These are phyloP conservation scores for Cheilosia variabilis DNA, from an alignment of 2,888 invertebrate genomes.

Conservation along the genomic window DNA sequence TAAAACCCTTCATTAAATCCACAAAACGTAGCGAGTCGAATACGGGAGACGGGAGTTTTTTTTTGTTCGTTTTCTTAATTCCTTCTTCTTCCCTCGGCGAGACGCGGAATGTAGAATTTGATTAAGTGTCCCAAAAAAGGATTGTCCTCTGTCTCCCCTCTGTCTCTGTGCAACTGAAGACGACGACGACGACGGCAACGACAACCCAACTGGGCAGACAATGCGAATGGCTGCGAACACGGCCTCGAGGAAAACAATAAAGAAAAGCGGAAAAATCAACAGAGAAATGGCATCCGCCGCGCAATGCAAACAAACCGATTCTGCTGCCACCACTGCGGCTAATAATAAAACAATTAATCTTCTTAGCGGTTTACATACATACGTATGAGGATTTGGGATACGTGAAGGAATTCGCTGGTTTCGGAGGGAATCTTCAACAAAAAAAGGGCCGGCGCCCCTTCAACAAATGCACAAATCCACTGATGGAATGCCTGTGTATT, in stretches of 20 bases:
- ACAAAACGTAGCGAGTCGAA: constrained; percentile 7
- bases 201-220: constrained; percentile 31
- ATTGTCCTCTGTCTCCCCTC: constrained; percentile 52
- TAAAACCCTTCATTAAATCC: constrained; percentile 73
- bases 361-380: constrained; percentile 76
- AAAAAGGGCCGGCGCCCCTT: constrained; percentile 23
- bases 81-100: constrained; percentile 40
- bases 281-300: constrained; percentile 66
- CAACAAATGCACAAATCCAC: constrained; percentile 9
- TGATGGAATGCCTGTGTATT: constrained; percentile 15
- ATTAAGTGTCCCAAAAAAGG: constrained; percentile 76
- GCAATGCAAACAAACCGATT: constrained; percentile 73
- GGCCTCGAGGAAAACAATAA: constrained; percentile 53
- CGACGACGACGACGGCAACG: neutral
- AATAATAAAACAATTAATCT: constrained; percentile 78
- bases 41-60: constrained; percentile 34
- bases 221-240: constrained; percentile 20
- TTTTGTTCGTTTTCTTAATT: constrained; percentile 54
- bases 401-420: constrained; percentile 38
- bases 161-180: constrained; percentile 40
- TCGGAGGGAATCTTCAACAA: constrained; percentile 1
- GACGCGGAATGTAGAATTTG: constrained; percentile 73
- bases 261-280: constrained; percentile 75
- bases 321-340: constrained; percentile 76
- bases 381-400: constrained; percentile 3